A percentile compares a stretch with the other conserved stretches of the same genome.
phyloP scores from a whole-genome alignment of 2,113 vertebrate genomes.

The Gila orcuttii region DNA sequence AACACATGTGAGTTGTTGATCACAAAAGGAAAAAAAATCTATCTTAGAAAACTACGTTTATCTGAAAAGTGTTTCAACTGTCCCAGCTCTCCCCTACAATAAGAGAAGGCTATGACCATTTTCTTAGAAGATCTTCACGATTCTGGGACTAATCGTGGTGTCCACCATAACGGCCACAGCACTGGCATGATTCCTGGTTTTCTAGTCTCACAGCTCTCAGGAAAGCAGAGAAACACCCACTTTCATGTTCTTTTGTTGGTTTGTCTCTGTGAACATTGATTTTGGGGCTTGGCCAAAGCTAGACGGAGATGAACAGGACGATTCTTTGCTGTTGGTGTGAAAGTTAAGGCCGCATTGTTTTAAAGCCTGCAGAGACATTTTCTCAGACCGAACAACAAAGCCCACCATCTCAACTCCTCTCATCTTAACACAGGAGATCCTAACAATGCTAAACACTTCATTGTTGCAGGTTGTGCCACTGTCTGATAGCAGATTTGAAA shows the following conservation, averaged over 20 bases:
- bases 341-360: conserved; percentile 11
- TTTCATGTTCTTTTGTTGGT: conserved; percentile 50
- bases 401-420: not conserved
- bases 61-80: too few relatives aligned
- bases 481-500: not conserved
- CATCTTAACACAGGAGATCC: not conserved
- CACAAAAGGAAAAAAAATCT: too few relatives aligned
- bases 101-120: not conserved
- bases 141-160: not conserved
- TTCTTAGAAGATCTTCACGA: not conserved
- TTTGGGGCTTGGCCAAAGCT: conserved; percentile 45
- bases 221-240: conserved; percentile 50
- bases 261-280: conserved; percentile 52
- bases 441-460: not conserved
- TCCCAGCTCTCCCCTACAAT: not conserved
- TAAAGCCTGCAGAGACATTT: not conserved
- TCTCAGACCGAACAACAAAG: conserved; percentile 9
- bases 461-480: not conserved
- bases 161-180: not conserved
- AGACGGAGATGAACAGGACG: conserved; percentile 42
- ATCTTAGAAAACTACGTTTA: too few relatives aligned
- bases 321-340: conserved; percentile 3
- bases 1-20: too few relatives aligned
- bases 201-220: conserved; percentile 40
- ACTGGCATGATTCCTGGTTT: conserved; percentile 29